Base-by-base conservation (phyloP, 1,140 invertebrate species). In the Cephus cinctus region DNA sequence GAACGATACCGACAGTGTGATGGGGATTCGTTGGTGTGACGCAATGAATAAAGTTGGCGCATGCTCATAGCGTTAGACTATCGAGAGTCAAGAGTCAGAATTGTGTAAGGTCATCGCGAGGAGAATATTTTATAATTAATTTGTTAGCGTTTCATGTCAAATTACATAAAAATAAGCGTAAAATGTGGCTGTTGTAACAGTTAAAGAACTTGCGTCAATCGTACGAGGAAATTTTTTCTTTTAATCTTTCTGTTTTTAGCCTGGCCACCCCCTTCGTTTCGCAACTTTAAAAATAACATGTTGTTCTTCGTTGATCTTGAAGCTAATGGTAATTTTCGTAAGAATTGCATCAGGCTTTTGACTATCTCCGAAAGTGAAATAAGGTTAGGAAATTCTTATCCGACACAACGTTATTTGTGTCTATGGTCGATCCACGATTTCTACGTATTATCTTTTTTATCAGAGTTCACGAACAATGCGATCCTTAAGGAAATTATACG, bases 51-150 rank as follows among this genome's bases (percentile, higher is more conserved):
- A n/a, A n/a, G n/a, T n/a, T n/a, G n/a, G n/a, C n/a, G n/a, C n/a
- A n/a, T n/a, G n/a, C n/a, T n/a, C n/a, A n/a, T n/a, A n/a, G n/a
- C n/a, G n/a, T n/a, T n/a, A n/a, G n/a, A n/a, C n/a, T n/a, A n/a
- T n/a, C n/a, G n/a, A n/a, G n/a, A n/a, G n/a, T n/a, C n/a, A n/a
- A n/a, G n/a, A n/a, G n/a, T n/a, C n/a, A n/a, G n/a, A n/a, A n/a
- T n/a, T n/a, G n/a, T n/a, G n/a, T n/a, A n/a, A n/a, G n/a, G n/a
- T n/a, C n/a, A n/a, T n/a, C n/a, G n/a, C n/a, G n/a, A n/a, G n/a
- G n/a, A n/a, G n/a, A n/a, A n/a, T n/a, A n/a, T n/a, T n/a, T 52
- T 39, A 36, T 56, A 53, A 58, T 60, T 56, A 49, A 56, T 61
- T 53, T 51, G 53, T 52, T 49, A 45, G 47, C 31, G 11, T 16